Evolutionary conservation across 1,140 invertebrate genomes (phyloP).

Genomic region (Dreissena rostriformis): DNA sequence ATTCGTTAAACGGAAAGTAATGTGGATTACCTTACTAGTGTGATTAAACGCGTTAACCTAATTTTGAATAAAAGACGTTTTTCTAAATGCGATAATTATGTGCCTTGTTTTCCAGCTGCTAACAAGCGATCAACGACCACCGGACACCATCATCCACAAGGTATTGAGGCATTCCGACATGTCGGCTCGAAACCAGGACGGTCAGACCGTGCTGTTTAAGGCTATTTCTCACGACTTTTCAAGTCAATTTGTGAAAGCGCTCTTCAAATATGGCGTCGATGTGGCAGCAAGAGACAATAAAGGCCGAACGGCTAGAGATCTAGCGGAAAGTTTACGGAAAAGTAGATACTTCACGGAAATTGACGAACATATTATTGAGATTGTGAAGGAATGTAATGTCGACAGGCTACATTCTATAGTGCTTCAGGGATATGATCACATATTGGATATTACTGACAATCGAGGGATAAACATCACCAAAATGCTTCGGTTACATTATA

Average conservation of each 20-base stretch:
- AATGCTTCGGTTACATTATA: constrained; percentile 10
- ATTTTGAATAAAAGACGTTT: background rate
- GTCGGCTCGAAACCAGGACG: constrained; percentile 42
- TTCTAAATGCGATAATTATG: background rate
- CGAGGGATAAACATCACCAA: constrained; percentile 38
- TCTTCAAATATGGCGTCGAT: constrained; percentile 61
- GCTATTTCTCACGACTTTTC: constrained; percentile 54
- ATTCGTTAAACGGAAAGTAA: background rate
- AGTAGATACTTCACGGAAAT: constrained; percentile 55
- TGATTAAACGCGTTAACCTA: background rate
- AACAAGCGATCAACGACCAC: constrained; percentile 1
- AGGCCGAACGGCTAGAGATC: constrained; percentile 59
- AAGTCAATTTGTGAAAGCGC: constrained; percentile 34
- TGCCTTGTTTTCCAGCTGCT: constrained; percentile 20
- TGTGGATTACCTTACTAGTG: background rate
- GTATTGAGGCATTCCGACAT: constrained; percentile 53
- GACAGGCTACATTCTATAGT: constrained; percentile 38
- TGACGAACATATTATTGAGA: constrained; percentile 56
- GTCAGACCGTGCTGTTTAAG: constrained; percentile 58
- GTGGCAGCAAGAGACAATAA: constrained; percentile 49
- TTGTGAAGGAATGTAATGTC: constrained; percentile 38
- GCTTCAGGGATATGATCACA: constrained; percentile 55
- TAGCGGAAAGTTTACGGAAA: constrained; percentile 48
- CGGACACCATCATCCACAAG: constrained; percentile 54
- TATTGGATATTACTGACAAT: constrained; percentile 49